Evolutionary conservation across 1,140 invertebrate species (phyloP).

Genomic region (Leptinotarsa undecemlineata): DNA sequence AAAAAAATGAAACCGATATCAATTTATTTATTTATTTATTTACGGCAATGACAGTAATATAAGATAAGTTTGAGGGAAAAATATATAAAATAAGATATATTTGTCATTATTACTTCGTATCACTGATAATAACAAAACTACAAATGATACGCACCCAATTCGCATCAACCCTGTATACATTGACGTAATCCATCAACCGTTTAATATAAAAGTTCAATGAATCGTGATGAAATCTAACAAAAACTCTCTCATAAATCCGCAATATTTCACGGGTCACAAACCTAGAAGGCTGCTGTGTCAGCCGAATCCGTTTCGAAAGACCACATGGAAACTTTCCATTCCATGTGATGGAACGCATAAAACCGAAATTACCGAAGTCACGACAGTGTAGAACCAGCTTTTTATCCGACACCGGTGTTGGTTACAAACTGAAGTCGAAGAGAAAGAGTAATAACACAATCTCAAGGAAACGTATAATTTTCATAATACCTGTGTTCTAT

Average conservation of each 20-base stretch:
- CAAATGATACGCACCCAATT: too few relatives aligned
- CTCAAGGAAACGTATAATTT: slow-evolving; percentile 4
- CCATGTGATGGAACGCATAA: slow-evolving; percentile 5
- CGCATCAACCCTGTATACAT: background rate
- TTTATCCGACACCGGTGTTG: background rate
- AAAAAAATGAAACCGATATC: too few relatives aligned
- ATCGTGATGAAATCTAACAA: background rate
- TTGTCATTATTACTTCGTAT: too few relatives aligned
- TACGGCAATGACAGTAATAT: too few relatives aligned
- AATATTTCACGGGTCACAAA: background rate
- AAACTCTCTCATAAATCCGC: background rate
- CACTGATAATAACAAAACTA: too few relatives aligned
- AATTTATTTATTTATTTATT: too few relatives aligned
- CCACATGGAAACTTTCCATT: slow-evolving; percentile 2
- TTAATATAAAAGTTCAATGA: background rate
- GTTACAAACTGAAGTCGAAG: background rate
- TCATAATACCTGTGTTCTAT: background rate
- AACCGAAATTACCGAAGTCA: background rate
- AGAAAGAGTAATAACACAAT: background rate
- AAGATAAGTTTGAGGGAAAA: too few relatives aligned
- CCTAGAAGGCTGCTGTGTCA: background rate
- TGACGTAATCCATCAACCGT: background rate
- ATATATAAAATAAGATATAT: too few relatives aligned
- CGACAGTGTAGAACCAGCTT: background rate
- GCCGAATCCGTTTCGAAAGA: background rate